Percentiles rank a stretch among this genome's conserved stretches.
Conservation (phyloP, 2,113 vertebrate genomes). For the Chamaetylas fuelleborni region DNA sequence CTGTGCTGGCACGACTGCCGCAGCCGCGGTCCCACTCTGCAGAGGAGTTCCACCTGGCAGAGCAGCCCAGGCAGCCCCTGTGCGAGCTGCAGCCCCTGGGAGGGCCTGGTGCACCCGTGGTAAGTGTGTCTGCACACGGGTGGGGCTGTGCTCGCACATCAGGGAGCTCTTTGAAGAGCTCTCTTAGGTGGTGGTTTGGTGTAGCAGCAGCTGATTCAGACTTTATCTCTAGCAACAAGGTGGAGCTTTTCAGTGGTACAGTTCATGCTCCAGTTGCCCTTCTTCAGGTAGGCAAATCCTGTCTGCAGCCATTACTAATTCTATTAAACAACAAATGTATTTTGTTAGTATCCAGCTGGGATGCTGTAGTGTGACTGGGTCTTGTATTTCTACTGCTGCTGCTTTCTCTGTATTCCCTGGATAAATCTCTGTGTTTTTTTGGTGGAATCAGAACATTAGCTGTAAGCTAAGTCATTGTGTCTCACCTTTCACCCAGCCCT, state of each 20-base stretch:
- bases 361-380: neutral
- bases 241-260: neutral
- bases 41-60: slow-evolving; percentile 60
- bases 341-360: neutral
- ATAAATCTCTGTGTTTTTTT: neutral
- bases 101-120: slow-evolving; percentile 67
- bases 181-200: neutral
- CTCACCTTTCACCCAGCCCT: rapidly evolving
- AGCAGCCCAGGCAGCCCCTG: slow-evolving; percentile 71
- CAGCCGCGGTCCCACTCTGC: slow-evolving; percentile 19
- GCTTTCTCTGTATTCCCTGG: neutral
- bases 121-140: slow-evolving; percentile 58
- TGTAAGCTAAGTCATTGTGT: neutral
- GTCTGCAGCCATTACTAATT: neutral
- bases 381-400: neutral
- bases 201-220: neutral
- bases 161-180: neutral
- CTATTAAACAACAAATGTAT: neutral
- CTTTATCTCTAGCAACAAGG: neutral
- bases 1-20: neutral
- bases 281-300: neutral
- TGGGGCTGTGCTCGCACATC: neutral
- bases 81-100: slow-evolving; percentile 72
- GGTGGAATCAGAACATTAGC: neutral
- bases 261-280: neutral